Evolutionary conservation across 2,888 invertebrate species (phyloP), one percentile per base, ranked within the genome.

Genomic region (Cerastis leucographa): DNA sequence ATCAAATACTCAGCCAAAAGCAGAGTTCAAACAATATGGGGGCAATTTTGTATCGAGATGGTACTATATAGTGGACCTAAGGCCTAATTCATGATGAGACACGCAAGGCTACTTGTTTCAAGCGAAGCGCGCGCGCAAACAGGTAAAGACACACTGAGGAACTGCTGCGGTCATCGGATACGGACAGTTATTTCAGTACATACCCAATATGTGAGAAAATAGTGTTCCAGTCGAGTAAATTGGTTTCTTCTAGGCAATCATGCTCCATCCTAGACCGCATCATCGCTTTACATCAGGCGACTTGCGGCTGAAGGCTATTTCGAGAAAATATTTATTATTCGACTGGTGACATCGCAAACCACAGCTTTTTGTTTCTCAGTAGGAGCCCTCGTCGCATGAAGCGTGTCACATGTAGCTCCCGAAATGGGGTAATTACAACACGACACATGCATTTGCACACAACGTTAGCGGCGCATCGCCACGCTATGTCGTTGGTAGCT

Each of bases 401-500:
- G 51, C 19, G 29, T 40, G 14, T 46, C 44, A 44, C 64, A 14
- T 4, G 25, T 25, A n/a, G 56, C 25, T 29, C 59, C 8, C 17
- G 29, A 29, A 35, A 35, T 35, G 35, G 19, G 35, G 0, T 19
- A 19, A 35, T 35, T 3, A 61, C 29, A 61, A 29, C 61, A 19
- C 61, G 35, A 35, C 35, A 9, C 5, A 64, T 85, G 78, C 81
- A 86, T 78, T 83, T 86, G 83, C 85, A 86, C 70, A 83, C 80
- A 75, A 74, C 80, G 79, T 78, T 83, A 83, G 84, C 86, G 80
- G 81, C 80, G 80, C 73, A 85, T 84, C 77, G 83, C 81, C 72
- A 65, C 83, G 85, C 87, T 84, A 88, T 84, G 77, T 84, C 86
- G 78, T 85, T 86, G 78, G 78, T 78, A 84, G 87, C 88, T 90